phyloP scores from a whole-genome alignment of 2,113 vertebrate species.

The Neogobius melanostomus region DNA sequence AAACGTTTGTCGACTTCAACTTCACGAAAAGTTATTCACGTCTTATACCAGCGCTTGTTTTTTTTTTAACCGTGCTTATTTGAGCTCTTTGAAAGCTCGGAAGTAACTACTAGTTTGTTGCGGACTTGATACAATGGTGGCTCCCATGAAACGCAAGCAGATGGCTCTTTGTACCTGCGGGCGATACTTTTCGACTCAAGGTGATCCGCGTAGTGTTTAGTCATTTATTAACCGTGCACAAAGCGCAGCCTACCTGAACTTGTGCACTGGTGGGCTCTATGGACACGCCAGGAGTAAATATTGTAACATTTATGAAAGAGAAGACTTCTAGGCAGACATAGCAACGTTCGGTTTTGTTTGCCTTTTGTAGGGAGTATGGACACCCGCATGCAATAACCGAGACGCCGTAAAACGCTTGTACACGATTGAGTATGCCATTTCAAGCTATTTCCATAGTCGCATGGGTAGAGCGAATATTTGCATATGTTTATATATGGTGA shows the following conservation, averaged over 20 bases:
- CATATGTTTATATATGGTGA: background rate
- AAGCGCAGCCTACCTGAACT: constrained; percentile 24
- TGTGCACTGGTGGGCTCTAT: background rate
- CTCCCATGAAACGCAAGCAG: constrained; percentile 34
- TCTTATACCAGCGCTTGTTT: background rate
- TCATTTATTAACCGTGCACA: constrained; percentile 56
- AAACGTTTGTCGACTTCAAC: background rate
- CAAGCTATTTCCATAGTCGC: constrained; percentile 18
- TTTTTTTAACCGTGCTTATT: background rate
- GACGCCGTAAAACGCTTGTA: constrained; percentile 36
- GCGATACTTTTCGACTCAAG: constrained; percentile 43
- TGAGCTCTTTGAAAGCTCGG: background rate
- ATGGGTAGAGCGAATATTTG: background rate
- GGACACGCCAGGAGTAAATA: constrained; percentile 48
- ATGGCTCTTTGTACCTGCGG: constrained; percentile 70
- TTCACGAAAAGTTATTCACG: background rate
- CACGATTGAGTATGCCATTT: constrained; percentile 41
- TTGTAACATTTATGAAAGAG: constrained; percentile 3
- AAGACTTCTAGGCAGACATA: constrained; percentile 21
- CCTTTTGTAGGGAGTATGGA: constrained; percentile 33
- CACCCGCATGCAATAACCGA: constrained; percentile 25
- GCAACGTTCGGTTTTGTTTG: constrained; percentile 37
- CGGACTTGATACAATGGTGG: constrained; percentile 33
- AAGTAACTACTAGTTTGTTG: constrained; percentile 4
- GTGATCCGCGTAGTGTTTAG: constrained; percentile 20